Percentiles rank a stretch among this genome's conserved stretches.
phyloP scores from a whole-genome alignment of 2,113 vertebrate species.

The Neotragus pygmaeus region DNA sequence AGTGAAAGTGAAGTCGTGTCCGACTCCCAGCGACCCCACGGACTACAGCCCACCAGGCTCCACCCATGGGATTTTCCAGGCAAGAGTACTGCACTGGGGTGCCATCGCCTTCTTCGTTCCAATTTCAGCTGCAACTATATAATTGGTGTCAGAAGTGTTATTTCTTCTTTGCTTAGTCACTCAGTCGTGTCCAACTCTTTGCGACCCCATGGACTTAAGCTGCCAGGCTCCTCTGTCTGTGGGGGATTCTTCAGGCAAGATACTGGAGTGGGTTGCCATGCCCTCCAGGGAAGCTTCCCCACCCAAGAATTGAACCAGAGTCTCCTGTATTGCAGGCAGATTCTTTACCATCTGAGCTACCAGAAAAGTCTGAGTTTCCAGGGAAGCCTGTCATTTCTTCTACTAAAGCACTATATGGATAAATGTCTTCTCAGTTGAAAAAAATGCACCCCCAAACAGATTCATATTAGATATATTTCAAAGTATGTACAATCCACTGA shows the following conservation, averaged over 20 bases:
- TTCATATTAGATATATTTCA: not conserved
- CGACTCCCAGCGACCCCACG: too few species aligned
- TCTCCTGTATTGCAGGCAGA: not conserved
- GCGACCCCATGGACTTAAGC: not conserved
- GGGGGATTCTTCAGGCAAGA: not conserved
- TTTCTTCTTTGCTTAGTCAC: not conserved
- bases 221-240: not conserved
- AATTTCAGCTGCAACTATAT: not conserved
- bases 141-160: not conserved
- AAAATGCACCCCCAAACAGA: not conserved
- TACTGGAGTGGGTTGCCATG: not conserved
- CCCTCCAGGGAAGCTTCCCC: not conserved
- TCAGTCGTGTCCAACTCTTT: not conserved
- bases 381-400: not conserved
- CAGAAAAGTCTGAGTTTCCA: not conserved
- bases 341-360: not conserved
- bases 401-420: not conserved
- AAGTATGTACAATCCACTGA: not conserved
- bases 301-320: not conserved
- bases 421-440: not conserved
- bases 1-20: too few species aligned
- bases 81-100: too few species aligned
- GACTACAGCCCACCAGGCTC: too few species aligned
- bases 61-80: too few species aligned
- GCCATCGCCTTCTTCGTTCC: too few species aligned